Conservation (phyloP, 2,113 vertebrate species). For the Patagioenas fasciata region DNA sequence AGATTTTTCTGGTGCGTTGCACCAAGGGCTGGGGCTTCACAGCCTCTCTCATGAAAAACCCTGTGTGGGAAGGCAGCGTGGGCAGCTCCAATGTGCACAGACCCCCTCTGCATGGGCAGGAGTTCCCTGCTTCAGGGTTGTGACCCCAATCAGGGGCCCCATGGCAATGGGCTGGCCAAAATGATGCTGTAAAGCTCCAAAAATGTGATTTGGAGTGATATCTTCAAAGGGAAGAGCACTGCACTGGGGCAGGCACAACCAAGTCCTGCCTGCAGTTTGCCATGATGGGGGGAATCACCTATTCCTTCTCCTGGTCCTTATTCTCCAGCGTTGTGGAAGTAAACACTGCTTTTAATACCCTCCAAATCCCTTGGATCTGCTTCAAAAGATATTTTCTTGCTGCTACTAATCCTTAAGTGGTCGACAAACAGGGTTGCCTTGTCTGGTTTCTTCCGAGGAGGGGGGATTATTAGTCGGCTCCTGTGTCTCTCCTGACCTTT, state of each 20-base stretch:
- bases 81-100: fast-evolving
- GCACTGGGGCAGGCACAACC: too few species aligned
- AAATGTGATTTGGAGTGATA: not conserved
- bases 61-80: not conserved
- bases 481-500: not conserved
- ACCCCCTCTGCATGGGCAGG: not conserved
- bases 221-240: not conserved
- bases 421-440: not conserved
- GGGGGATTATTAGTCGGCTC: not conserved
- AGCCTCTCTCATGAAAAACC: not conserved
- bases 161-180: not conserved
- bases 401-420: not conserved
- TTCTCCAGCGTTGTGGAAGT: not conserved
- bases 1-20: not conserved
- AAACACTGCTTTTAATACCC: conserved; percentile 2
- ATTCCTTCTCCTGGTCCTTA: not conserved
- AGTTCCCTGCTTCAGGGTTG: not conserved
- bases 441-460: not conserved
- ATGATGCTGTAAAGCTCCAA: not conserved
- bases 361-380: not conserved
- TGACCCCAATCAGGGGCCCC: fast-evolving
- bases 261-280: not conserved
- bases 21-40: not conserved
- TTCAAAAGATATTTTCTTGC: not conserved
- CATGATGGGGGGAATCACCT: fast-evolving